Evolutionary conservation across 2,797 vertebrate genomes (phyloP), one percentile per base, ranked within the genome.

Genomic region (Neostethus bicornis): DNA sequence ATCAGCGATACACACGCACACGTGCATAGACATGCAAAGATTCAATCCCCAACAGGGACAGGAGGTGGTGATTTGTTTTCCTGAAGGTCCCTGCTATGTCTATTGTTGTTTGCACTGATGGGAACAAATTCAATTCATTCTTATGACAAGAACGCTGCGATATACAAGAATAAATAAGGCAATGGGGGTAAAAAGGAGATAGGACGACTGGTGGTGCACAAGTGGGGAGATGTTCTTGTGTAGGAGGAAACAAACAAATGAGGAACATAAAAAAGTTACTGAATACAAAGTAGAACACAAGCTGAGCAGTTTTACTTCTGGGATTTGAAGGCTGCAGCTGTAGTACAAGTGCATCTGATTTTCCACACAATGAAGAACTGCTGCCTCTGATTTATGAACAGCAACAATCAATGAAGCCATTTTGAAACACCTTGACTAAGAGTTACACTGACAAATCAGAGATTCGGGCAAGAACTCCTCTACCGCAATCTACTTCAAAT

Each of bases 91-190:
- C 93, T 87, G 90, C 92, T 95, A 94, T 93, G 94, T 95, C 96
- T 94, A 93, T 93, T 95, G 95, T 95, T 97, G 95, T 98, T 97
- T 98, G 94, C 93, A 95, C 95, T 96, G 94, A 96, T 94, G 95
- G 94, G 94, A 93, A 96, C 93, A 92, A 94, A 96, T 95, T 95
- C 95, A 95, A 97, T 98, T 96, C 96, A 97, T 98, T 96, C 93
- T 94, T 90, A 92, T 95, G 95, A 96, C 95, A 97, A 91, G 93
- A 92, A 95, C 90, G 90, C 94, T 91, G 92, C 91, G 92, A 96
- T 87, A 85, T 83, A 87, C 64, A 48, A 77, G 77, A 81, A 81
- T 71, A 84, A 83, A 85, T 75, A 91, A 91, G 82, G 91, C 51
- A 66, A 54, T 59, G 55, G 58, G 54, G 46, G 64, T 19, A 17